Conservation (phyloP, 2,797 vertebrate genomes). For the Microctenopoma steveboyesi region DNA sequence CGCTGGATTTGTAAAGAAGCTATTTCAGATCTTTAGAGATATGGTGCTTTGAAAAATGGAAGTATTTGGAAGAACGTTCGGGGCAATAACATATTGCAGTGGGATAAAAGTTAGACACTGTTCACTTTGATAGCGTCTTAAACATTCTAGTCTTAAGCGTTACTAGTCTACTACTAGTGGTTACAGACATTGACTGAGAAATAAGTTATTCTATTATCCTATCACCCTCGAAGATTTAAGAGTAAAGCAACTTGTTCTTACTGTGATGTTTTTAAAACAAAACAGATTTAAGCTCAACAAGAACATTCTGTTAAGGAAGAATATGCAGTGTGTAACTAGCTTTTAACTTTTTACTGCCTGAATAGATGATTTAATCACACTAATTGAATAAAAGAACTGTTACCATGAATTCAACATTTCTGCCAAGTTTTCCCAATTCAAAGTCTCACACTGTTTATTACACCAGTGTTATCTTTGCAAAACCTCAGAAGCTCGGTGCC, state of each 20-base stretch:
- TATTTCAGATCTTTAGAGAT: too few relatives aligned
- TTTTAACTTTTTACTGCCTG: background rate
- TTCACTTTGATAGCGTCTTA: too few relatives aligned
- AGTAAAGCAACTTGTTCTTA: background rate
- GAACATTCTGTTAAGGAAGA: slow-evolving; percentile 1
- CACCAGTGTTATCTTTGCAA: slow-evolving; percentile 10
- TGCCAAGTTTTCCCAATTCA: background rate
- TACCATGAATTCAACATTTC: background rate
- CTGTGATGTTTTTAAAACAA: background rate
- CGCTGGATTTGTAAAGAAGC: background rate
- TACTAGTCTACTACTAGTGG: too few relatives aligned
- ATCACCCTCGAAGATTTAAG: background rate
- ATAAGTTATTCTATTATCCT: too few relatives aligned
- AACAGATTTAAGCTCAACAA: background rate
- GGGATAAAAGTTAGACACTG: too few relatives aligned
- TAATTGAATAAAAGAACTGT: background rate
- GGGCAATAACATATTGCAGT: too few relatives aligned
- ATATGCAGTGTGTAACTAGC: background rate
- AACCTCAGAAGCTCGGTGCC: slow-evolving; percentile 13
- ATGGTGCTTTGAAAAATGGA: too few relatives aligned
- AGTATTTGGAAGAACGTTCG: too few relatives aligned
- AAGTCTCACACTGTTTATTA: background rate
- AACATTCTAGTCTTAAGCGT: too few relatives aligned
- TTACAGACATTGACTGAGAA: too few relatives aligned
- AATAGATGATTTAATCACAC: slow-evolving; percentile 21